These are phyloP conservation scores for Rhodeus uyekii DNA, from an alignment of 2,797 vertebrate genomes.

Conservation along the genomic window DNA sequence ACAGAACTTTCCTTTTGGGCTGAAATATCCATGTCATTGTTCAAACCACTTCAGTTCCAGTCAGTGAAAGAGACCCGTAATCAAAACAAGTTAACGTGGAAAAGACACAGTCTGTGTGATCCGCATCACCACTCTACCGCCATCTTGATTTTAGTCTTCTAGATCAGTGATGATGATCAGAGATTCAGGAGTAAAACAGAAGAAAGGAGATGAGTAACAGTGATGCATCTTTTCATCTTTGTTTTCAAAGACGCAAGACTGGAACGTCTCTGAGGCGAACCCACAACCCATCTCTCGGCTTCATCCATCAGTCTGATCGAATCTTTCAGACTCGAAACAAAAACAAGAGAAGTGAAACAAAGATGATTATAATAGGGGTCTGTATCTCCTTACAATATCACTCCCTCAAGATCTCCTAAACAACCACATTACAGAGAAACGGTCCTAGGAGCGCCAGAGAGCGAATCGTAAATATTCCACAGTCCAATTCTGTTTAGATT, in stretches of 20 bases:
- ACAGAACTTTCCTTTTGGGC: neutral
- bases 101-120: neutral
- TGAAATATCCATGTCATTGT: neutral
- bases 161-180: slow-evolving; percentile 4
- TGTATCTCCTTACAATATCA: slow-evolving; percentile 31
- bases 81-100: neutral
- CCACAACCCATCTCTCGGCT: slow-evolving; percentile 22
- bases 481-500: slow-evolving; percentile 70
- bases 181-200: slow-evolving; percentile 30
- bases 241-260: slow-evolving; percentile 28
- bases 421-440: slow-evolving; percentile 63
- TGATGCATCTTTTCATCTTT: slow-evolving; percentile 47
- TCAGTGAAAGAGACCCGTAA: neutral
- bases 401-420: slow-evolving; percentile 59
- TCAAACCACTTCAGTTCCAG: neutral
- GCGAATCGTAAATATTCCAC: slow-evolving; percentile 68
- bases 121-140: neutral
- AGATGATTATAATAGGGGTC: slow-evolving; percentile 33
- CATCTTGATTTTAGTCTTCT: slow-evolving; percentile 18
- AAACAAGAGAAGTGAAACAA: slow-evolving; percentile 58
- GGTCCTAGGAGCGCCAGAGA: slow-evolving; percentile 60
- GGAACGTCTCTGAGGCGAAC: slow-evolving; percentile 21
- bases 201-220: slow-evolving; percentile 14
- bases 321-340: slow-evolving; percentile 53
- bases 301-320: slow-evolving; percentile 41